Conservation (phyloP, 2,797 vertebrate genomes). For the Fratercula arctica region DNA sequence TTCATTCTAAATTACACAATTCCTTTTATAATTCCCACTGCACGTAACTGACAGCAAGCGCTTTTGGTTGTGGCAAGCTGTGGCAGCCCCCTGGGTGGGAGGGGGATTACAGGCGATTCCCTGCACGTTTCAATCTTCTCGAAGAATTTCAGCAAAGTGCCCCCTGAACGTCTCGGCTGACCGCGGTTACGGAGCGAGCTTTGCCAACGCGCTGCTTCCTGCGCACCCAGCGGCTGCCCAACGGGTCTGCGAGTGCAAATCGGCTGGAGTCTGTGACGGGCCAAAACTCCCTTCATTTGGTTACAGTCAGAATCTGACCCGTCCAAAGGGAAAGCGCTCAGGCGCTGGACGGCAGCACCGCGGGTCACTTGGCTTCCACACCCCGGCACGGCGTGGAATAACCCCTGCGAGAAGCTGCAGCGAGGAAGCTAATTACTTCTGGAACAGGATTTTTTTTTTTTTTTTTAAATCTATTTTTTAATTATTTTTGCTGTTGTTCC, state of each 20-base stretch:
- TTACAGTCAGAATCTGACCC: not conserved
- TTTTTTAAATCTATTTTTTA: not conserved
- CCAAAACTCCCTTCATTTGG: not conserved
- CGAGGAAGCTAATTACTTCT: not conserved
- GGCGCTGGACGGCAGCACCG: not conserved
- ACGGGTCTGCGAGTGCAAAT: not conserved
- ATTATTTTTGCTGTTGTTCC: not conserved
- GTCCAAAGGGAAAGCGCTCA: not conserved
- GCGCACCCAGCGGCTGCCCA: rapidly evolving
- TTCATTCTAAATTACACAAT: not conserved
- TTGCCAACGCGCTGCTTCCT: not conserved
- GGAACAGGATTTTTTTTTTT: not conserved
- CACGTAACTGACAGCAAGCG: not conserved
- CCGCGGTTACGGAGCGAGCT: not conserved
- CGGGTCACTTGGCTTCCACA: not conserved
- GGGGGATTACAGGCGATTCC: not conserved
- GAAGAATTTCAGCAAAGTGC: not conserved
- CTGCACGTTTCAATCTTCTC: not conserved
- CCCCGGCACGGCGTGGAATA: not conserved
- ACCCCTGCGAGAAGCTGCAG: not conserved
- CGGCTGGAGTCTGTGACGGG: not conserved
- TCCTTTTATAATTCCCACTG: not conserved
- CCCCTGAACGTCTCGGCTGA: not conserved
- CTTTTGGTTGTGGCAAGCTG: not conserved
- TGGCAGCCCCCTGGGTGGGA: not conserved